These are phyloP conservation scores for Yponomeuta evonymella DNA, from an alignment of 2,888 invertebrate species.

Conservation along the genomic window DNA sequence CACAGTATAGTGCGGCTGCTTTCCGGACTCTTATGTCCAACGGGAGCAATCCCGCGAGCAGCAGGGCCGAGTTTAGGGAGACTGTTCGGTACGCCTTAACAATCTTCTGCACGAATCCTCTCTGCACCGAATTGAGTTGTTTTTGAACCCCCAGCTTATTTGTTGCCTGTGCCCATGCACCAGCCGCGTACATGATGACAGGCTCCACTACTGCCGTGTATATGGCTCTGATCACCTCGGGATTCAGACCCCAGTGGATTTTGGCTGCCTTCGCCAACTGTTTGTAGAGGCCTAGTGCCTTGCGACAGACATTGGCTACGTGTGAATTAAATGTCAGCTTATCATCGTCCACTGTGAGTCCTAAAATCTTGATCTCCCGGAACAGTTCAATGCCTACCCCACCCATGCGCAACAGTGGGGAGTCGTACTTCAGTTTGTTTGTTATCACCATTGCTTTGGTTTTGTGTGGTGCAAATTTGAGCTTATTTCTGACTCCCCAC, in stretches of 20 bases:
- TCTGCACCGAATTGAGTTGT: neutral
- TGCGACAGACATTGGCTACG: constrained; percentile 17
- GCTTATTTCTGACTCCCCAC: no score
- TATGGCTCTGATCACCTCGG: constrained; percentile 18
- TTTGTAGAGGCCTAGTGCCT: constrained; percentile 16
- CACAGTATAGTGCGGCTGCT: neutral
- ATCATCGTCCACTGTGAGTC: constrained; percentile 20
- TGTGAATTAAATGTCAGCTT: constrained; percentile 21
- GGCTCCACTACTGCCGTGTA: constrained; percentile 20
- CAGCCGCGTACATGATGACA: constrained; percentile 17
- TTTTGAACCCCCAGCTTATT: neutral
- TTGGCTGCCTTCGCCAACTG: constrained; percentile 17
- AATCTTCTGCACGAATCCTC: no score
- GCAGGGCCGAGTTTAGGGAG: no score
- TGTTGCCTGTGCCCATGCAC: constrained; percentile 15
- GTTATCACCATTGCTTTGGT: no score
- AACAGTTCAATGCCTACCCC: no score
- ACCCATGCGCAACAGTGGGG: no score
- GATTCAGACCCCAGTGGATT: constrained; percentile 15
- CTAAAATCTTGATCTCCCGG: constrained; percentile 20
- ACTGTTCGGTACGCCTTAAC: no score
- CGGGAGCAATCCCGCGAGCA: no score
- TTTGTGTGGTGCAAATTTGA: no score
- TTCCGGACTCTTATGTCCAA: neutral
- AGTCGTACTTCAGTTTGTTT: no score